Base-by-base conservation (phyloP, 2,797 vertebrate genomes). In the Mico argentatus region DNA sequence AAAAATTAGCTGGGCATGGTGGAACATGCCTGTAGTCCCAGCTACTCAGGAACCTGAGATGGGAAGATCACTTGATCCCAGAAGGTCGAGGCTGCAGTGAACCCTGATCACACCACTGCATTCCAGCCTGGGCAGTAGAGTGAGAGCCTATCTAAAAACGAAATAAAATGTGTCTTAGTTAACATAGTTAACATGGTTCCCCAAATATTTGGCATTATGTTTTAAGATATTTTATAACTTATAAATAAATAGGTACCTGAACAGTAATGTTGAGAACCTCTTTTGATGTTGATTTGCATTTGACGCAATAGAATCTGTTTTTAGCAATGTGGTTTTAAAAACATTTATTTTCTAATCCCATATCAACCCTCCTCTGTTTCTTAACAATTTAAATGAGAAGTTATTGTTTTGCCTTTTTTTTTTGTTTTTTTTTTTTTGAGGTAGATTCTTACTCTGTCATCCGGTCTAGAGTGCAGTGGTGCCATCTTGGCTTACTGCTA, bases 321-420 rank as follows among this genome's bases (percentile, higher is more conserved):
- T 87, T 70, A 44, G 24, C 36, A 70, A 89, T 13, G 8, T 46
- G 17, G 27, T 82, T 79, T 79, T 26, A 59, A 52, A 44, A 83
- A 90, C 88, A 93, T 76, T 76, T 61, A 81, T 88, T 55, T 91
- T 91, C 17, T 87, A 76, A 70, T 30, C 73, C 12, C 13, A 90
- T 4, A 48, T 75, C 55, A 77, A 26, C 64, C 72, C 26, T 80
- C 15, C 3, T 86, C 36, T 79, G 7, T 80, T 93, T 82, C 20
- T 73, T 76, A 91, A 90, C 33, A 48, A 85, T 59, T 72, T 90
- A 44, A 95, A 76, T 90, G 76, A 55, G 19, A 96, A 22, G 64
- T 84, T 73, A 90, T 48, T 88, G 64, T 80, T 96, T 94, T 85
- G 48, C 2, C 41, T 44, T 33, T 64, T 61, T 57, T 55, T 46